phyloP scores from a whole-genome alignment of 2,113 vertebrate genomes.

The Onychostoma macrolepis region DNA sequence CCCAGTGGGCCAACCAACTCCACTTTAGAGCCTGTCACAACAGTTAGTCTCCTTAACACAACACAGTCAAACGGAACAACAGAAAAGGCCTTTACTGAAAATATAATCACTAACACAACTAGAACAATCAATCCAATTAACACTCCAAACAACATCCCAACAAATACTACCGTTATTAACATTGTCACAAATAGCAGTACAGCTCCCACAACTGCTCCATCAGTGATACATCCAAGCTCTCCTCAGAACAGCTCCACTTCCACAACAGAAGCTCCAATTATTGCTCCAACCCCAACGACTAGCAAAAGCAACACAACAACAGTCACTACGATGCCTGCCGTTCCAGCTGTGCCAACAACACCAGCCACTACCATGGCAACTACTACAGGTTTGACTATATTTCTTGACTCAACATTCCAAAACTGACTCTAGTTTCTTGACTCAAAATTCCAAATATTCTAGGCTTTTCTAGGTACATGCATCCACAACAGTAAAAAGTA shows the following conservation, averaged over 20 bases:
- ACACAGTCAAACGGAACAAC: slow-evolving; percentile 33
- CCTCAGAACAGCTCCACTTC: slow-evolving; percentile 7
- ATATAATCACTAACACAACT: neutral
- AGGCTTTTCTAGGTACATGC: neutral
- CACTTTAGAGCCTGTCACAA: slow-evolving; percentile 16
- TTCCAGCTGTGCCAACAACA: neutral
- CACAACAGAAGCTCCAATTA: neutral
- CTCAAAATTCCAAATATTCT: neutral
- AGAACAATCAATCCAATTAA: slow-evolving; percentile 3
- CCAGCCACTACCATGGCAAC: neutral
- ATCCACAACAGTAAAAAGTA: neutral
- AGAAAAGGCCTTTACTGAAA: neutral
- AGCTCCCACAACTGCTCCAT: neutral
- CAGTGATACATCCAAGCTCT: neutral
- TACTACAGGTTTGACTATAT: slow-evolving; percentile 15
- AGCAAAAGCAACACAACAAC: neutral
- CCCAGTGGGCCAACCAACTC: neutral
- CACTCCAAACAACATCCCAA: neutral
- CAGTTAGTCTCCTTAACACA: slow-evolving; percentile 15
- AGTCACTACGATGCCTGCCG: neutral
- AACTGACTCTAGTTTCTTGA: neutral
- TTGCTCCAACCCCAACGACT: neutral
- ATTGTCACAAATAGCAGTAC: neutral
- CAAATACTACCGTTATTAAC: neutral
- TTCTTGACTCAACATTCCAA: neutral